Conservation (phyloP, 1,140 invertebrate species). For the Limonius californicus region DNA sequence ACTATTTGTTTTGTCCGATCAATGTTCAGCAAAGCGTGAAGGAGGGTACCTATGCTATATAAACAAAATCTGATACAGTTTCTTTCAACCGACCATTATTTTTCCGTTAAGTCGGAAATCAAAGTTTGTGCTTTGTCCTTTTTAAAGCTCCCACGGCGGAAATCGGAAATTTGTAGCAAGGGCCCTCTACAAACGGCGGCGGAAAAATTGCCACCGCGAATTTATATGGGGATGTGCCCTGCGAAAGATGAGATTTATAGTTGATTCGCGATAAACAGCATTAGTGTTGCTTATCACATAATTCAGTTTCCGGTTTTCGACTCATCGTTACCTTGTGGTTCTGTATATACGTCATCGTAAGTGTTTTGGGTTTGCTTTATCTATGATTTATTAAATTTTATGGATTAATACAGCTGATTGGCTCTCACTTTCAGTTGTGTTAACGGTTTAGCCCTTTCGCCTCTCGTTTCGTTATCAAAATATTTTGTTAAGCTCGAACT, state of each 20-base stretch:
- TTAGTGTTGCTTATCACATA: background rate
- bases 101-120: slow-evolving; percentile 8
- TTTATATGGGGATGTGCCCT: background rate
- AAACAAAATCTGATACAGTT: slow-evolving; percentile 10
- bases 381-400: no score
- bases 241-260: background rate
- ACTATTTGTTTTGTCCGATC: slow-evolving; percentile 2
- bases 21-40: background rate
- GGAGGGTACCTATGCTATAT: background rate
- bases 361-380: no score
- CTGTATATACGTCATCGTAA: no score
- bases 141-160: slow-evolving; percentile 6
- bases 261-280: background rate
- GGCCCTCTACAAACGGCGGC: background rate
- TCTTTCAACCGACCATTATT: slow-evolving; percentile 6
- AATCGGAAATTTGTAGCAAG: background rate
- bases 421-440: no score
- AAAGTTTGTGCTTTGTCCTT: slow-evolving; percentile 5
- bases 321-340: no score
- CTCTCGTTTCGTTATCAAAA: no score
- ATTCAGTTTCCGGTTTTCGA: no score
- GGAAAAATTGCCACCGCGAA: slow-evolving; percentile 3
- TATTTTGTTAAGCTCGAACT: no score
- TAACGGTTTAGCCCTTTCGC: no score
- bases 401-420: no score